Evolutionary conservation across 2,888 invertebrate genomes (phyloP).

Genomic region (Agrochola circellaris): DNA sequence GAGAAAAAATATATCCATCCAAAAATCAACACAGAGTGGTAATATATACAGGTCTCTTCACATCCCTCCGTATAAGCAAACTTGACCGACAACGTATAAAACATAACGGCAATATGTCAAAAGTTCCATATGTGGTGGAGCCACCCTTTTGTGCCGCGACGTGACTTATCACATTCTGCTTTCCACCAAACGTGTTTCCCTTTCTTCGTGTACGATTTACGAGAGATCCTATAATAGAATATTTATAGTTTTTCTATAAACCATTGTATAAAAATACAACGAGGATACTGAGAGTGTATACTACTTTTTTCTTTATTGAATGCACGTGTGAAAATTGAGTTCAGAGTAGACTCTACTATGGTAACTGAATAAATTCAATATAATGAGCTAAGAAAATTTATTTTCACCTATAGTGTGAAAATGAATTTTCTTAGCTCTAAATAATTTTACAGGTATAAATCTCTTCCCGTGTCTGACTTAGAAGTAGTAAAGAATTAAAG

Average conservation of each 20-base stretch:
- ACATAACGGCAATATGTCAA: constrained; percentile 65
- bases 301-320: constrained; percentile 27
- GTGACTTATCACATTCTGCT: constrained; percentile 81
- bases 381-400: too few relatives aligned
- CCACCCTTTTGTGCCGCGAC: constrained; percentile 69
- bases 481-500: constrained; percentile 10
- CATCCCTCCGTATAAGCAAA: constrained; percentile 27
- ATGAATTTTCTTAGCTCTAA: neutral
- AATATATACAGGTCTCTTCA: constrained; percentile 15
- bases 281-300: constrained; percentile 9
- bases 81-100: constrained; percentile 53
- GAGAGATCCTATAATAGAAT: constrained; percentile 75
- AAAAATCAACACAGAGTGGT: neutral
- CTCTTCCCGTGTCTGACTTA: neutral
- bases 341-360: neutral
- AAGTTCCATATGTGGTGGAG: constrained; percentile 64
- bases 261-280: constrained; percentile 44
- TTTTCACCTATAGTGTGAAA: neutral
- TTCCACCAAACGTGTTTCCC: constrained; percentile 70
- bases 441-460: neutral
- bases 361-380: neutral
- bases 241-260: constrained; percentile 71
- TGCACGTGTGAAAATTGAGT: constrained; percentile 19
- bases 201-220: constrained; percentile 77
- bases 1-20: neutral